Evolutionary conservation across 2,113 vertebrate genomes (phyloP).

Genomic region (Rutilus rutilus): DNA sequence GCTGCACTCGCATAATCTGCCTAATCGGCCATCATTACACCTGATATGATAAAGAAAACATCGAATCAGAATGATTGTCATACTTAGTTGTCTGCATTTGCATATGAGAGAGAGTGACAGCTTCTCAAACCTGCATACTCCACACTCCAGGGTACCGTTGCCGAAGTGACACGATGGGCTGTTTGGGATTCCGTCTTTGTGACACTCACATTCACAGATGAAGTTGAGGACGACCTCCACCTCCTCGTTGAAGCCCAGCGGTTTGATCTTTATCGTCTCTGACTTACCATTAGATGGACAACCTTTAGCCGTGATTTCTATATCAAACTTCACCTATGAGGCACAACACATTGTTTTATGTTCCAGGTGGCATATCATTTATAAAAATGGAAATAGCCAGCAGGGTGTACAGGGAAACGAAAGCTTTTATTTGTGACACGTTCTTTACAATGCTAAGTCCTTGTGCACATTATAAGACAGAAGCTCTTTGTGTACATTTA

Average conservation of each 20-base stretch:
- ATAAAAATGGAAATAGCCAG: background rate
- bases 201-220: conserved; percentile 91
- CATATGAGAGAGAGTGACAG: background rate
- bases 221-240: conserved; percentile 90
- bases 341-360: background rate
- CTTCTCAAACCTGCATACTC: conserved; percentile 89
- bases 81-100: background rate
- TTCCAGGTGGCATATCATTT: background rate
- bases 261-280: conserved; percentile 88
- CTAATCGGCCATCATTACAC: conserved; percentile 92
- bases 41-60: conserved; percentile 64
- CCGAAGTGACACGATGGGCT: conserved; percentile 81
- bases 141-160: conserved; percentile 93
- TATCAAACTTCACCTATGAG: conserved; percentile 87
- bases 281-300: conserved; percentile 83
- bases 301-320: conserved; percentile 85
- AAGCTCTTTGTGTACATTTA: no score
- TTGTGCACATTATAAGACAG: background rate
- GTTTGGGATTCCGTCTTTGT: conserved; percentile 73
- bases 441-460: background rate
- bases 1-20: conserved; percentile 91
- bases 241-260: conserved; percentile 92
- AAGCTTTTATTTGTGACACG: background rate
- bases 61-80: background rate
- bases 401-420: no score